These are phyloP conservation scores for Eurytemora carolleeae DNA, from an alignment of 1,140 invertebrate genomes.

Conservation along the genomic window DNA sequence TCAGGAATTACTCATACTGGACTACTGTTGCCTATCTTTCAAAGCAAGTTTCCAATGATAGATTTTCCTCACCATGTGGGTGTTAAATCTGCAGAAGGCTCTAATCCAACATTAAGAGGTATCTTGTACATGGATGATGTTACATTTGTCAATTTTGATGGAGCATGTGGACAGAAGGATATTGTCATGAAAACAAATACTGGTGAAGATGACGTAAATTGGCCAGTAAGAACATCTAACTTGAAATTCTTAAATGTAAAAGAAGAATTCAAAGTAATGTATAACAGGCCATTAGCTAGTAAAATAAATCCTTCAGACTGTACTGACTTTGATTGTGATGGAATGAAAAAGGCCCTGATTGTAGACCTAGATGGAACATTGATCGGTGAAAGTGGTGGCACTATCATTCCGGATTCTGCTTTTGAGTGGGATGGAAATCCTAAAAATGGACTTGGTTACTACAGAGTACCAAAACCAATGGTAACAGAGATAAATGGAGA, in stretches of 20 bases:
- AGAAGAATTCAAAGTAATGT: conserved; percentile 5
- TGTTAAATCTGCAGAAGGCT: conserved; percentile 10
- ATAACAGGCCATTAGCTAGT: background rate
- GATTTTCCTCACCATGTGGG: conserved; percentile 9
- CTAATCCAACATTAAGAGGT: background rate
- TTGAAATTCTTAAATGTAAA: conserved; percentile 10
- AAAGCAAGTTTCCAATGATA: conserved; percentile 13
- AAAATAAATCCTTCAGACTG: background rate
- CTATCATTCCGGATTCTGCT: conserved; percentile 12
- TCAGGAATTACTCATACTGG: background rate
- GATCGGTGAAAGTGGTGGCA: conserved; percentile 7
- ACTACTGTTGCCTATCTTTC: background rate
- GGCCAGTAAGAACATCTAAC: conserved; percentile 8
- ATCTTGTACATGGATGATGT: conserved; percentile 1
- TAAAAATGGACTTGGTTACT: conserved; percentile 15
- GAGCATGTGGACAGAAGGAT: conserved; percentile 7
- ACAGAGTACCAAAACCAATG: conserved; percentile 16
- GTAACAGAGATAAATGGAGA: conserved; percentile 7
- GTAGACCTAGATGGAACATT: conserved; percentile 15
- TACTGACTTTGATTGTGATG: conserved; percentile 18
- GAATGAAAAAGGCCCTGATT: conserved; percentile 16
- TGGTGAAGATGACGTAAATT: conserved; percentile 13
- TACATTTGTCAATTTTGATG: background rate
- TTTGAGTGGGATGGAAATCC: conserved; percentile 17
- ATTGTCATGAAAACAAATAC: conserved; percentile 14